Conservation (phyloP, 2,888 invertebrate species). For the Chironomus tentans region DNA sequence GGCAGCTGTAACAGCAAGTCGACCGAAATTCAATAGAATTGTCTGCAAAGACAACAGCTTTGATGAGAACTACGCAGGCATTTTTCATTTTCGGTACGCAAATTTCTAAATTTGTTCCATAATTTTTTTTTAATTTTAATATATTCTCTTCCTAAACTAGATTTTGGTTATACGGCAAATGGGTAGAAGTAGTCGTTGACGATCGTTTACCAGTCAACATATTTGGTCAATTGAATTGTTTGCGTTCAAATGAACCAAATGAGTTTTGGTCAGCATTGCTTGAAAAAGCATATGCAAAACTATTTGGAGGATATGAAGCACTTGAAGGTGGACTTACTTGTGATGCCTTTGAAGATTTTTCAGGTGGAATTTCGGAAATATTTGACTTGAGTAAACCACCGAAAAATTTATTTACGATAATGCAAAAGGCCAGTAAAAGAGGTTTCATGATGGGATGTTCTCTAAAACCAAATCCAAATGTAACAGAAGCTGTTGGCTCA, state of each 20-base stretch:
- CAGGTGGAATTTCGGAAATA: conserved; percentile 89
- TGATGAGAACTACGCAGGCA: conserved; percentile 85
- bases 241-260: conserved; percentile 76
- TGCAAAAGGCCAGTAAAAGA: conserved; percentile 83
- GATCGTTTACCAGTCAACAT: conserved; percentile 77
- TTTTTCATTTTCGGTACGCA: conserved; percentile 79
- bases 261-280: conserved; percentile 95
- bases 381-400: conserved; percentile 78
- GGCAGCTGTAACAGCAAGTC: conserved; percentile 82
- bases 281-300: conserved; percentile 91
- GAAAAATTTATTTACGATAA: conserved; percentile 75
- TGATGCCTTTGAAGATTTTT: conserved; percentile 99
- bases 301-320: conserved; percentile 96
- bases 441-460: conserved; percentile 93
- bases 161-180: conserved; percentile 90
- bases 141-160: conserved; percentile 41
- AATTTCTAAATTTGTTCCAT: no score
- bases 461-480: conserved; percentile 81
- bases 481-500: conserved; percentile 68
- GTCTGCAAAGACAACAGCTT: conserved; percentile 92
- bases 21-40: conserved; percentile 82
- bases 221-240: conserved; percentile 72
- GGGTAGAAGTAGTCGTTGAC: conserved; percentile 90
- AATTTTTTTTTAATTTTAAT: no score
- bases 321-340: conserved; percentile 96